phyloP scores from a whole-genome alignment of 2,113 vertebrate genomes.

The Carassius carassius region DNA sequence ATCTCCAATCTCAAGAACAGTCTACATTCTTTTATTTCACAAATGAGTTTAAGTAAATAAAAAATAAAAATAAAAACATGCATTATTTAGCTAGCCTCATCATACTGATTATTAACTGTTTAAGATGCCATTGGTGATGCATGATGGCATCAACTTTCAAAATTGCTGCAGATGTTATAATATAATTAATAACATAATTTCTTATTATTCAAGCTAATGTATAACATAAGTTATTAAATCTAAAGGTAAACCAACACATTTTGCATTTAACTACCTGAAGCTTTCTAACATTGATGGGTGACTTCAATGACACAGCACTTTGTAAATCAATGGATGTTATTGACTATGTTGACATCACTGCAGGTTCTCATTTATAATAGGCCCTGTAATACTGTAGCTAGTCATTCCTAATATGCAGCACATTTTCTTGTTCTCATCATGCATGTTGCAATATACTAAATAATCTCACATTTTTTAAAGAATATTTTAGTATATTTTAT shows the following conservation, averaged over 20 bases:
- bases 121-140: background rate
- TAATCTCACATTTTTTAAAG: background rate
- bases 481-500: background rate
- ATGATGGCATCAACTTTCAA: background rate
- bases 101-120: background rate
- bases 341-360: constrained; percentile 1
- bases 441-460: no score
- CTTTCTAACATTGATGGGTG: background rate
- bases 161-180: no score
- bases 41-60: background rate
- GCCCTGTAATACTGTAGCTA: background rate
- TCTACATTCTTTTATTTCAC: background rate
- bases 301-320: constrained; percentile 1
- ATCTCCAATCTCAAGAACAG: no score
- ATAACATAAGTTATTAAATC: background rate
- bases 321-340: background rate
- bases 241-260: background rate
- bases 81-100: background rate
- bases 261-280: constrained; percentile 6
- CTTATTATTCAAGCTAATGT: no score
- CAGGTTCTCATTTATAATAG: background rate
- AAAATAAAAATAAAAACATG: background rate
- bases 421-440: background rate
- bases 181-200: no score
- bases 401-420: background rate